Evolutionary conservation across 2,888 invertebrate species (phyloP).

Genomic region (Cephalotes varians): DNA sequence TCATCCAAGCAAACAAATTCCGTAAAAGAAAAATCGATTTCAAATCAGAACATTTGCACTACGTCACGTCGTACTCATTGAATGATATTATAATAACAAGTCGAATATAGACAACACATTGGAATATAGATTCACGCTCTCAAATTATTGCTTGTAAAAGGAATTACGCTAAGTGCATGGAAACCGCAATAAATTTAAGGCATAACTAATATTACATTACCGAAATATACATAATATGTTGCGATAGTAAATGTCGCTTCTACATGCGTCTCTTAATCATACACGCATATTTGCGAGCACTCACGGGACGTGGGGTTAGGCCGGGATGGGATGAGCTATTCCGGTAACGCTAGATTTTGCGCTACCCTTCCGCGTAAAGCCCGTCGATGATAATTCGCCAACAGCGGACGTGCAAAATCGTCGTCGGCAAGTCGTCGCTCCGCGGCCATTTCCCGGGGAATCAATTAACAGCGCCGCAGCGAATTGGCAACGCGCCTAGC

Average conservation of each 20-base stretch:
- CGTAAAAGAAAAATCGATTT: conserved; percentile 45
- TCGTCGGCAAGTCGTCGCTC: conserved; percentile 58
- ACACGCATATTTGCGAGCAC: not conserved
- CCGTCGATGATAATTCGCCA: conserved; percentile 62
- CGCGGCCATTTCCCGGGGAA: conserved; percentile 70
- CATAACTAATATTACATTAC: not conserved
- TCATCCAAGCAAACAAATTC: conserved; percentile 25
- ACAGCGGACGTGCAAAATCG: conserved; percentile 54
- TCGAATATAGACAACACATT: not conserved
- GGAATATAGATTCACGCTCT: not conserved
- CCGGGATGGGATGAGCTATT: not conserved
- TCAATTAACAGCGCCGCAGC: conserved; percentile 73
- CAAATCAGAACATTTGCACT: conserved; percentile 40
- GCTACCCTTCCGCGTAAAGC: conserved; percentile 9
- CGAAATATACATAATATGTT: not conserved
- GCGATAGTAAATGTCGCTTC: not conserved
- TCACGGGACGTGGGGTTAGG: not conserved
- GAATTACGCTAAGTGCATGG: not conserved
- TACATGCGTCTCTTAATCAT: not conserved
- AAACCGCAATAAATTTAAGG: not conserved
- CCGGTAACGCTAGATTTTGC: conserved; percentile 40
- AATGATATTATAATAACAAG: conserved; percentile 8
- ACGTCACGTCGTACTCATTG: not conserved
- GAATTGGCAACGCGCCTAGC: conserved; percentile 76
- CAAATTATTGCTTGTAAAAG: not conserved